Evolutionary conservation across 1,140 invertebrate genomes (phyloP), one percentile per base, ranked within the genome.

Genomic region (Ceratina japonica): DNA sequence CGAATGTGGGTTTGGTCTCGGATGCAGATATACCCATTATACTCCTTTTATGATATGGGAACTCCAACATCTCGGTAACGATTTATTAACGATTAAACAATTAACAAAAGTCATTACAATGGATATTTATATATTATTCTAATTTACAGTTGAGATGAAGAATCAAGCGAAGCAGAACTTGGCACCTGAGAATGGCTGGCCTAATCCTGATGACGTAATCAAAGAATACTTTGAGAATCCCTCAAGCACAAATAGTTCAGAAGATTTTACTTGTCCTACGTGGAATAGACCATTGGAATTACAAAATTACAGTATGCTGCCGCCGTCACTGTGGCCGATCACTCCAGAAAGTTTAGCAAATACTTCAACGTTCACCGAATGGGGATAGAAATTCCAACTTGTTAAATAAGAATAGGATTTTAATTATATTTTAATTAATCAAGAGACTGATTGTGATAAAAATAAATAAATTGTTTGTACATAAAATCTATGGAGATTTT

Each of bases 21-120:
- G 92, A 69, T 96, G 95, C 80, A 93, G 93, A 87, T 95, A 93
- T 86, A 94, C 94, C 7, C 95, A 96, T 89, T 95, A 95, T 74
- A 93, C 93, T 13, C 91, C 88, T 56, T 90, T 93, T 59, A 91
- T 95, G 90, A 89, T 95, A 49, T 92, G 93, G 87, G 86, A 92
- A 65, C 86, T 95, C 18, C 91, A 93, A 86, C 87, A 91, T 80
- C 89, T 93, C 86, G 93, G 95, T 95, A 93, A 91, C 64, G 0
- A 91, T 68, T 49, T 52, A 61, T 59, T 16, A 49, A 31, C 16
- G 52, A 44, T 18, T 1, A 63, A 61, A 75, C 5, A 44, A 8
- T 8, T 44, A 27, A 0, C 7, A 20, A 10, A 37, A 20, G 16
- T 12, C 27, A 12, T 44, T 44, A 1, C n/a, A 10, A 61, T 12